Evolutionary conservation across 2,113 vertebrate species (phyloP), one percentile per base, ranked within the genome.

Genomic region (Calyptomena viridis): DNA sequence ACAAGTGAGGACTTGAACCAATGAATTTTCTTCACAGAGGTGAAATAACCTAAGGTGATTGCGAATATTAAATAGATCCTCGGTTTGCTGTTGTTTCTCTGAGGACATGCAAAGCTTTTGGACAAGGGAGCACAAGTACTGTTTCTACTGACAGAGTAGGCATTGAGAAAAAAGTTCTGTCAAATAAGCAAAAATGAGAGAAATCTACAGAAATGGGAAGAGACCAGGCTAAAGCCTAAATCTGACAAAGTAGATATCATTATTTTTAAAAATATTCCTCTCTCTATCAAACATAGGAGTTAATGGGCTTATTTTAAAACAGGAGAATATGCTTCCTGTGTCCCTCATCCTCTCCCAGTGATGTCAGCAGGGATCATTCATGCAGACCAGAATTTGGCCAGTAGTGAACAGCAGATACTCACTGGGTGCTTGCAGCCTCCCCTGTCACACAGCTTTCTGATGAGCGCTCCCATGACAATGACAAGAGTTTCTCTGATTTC

Each of bases 401-500:
- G 42, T 44, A 89, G 46, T 27, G 55, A 84, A 85, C 16, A 87
- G 46, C 40, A 83, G 40, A 64, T 87, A 97, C 98, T 98, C 97
- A 99, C 99, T 25, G 99, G 98, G 90, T 99, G 97, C 87, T 99
- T 98, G 96, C 99, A 99, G 59, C 94, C 98, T 94, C 98, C 98
- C 63, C 96, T 98, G 96, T 98, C 98, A 90, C 99, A 99, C 66
- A 99, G 96, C 84, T 99, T 99, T 89, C 97, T 98, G 84, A 99
- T 97, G 30, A 99, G 97, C 0, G 99, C 99, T 64, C 99, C 99
- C 91, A 99, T 98, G 90, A 99, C 97, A 95, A 99, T 99, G 95
- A 99, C 97, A 49, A 99, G 96, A 7, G 99, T 98, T 98, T 99
- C 99, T 97, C 98, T 98, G 92, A 99, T 99, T 87, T 99, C 99